phyloP scores from a whole-genome alignment of 64 coral and sea anemone species.

The Stichodactyla helianthus region DNA sequence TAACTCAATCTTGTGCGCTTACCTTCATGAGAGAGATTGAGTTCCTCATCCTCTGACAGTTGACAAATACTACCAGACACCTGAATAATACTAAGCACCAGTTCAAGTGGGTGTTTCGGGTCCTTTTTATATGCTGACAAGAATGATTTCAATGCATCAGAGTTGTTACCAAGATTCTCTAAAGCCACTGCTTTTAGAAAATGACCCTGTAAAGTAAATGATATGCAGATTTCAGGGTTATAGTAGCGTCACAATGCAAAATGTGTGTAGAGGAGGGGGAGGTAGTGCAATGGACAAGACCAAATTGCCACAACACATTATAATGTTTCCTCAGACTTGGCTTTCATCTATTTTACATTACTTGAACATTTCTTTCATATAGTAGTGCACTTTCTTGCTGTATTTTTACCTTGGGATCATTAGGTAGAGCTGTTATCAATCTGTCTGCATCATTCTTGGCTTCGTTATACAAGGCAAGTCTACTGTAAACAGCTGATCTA shows the following conservation, averaged over 20 bases:
- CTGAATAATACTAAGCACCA: constrained; percentile 44
- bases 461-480: constrained; percentile 73
- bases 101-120: constrained; percentile 35
- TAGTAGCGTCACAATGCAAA: neutral
- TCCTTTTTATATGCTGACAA: constrained; percentile 75
- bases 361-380: too few species aligned
- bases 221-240: neutral
- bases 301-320: too few species aligned
- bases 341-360: too few species aligned
- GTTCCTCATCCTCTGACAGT: constrained; percentile 48
- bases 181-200: constrained; percentile 62
- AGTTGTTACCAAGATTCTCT: constrained; percentile 67
- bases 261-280: neutral
- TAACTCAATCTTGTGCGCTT: neutral
- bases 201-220: constrained; percentile 44
- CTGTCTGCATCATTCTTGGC: constrained; percentile 81
- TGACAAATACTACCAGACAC: constrained; percentile 50
- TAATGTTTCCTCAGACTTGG: too few species aligned
- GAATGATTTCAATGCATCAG: constrained; percentile 46
- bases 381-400: too few species aligned
- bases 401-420: constrained; percentile 62
- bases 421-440: constrained; percentile 40
- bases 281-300: neutral
- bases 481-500: constrained; percentile 64
- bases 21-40: constrained; percentile 36